These are phyloP conservation scores for Lytechinus pictus DNA, from an alignment of 35 echinoderm and acorn worm genomes.

Conservation along the genomic window DNA sequence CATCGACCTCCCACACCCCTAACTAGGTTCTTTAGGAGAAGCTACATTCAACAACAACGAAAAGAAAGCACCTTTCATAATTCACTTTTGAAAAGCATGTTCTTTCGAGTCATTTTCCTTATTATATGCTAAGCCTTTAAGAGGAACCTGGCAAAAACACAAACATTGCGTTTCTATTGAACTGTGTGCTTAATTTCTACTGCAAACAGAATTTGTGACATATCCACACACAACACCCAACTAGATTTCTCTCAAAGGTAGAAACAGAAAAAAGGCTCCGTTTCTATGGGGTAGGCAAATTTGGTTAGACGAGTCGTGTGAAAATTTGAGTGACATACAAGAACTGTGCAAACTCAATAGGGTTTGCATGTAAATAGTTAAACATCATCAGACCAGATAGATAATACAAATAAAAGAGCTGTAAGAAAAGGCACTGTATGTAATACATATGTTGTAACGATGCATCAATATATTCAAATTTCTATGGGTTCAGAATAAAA, in stretches of 20 bases:
- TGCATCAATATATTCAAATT: neutral
- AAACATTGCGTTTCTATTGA: neutral
- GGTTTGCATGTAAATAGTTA: neutral
- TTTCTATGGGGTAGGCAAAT: neutral
- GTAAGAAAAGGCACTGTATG: neutral
- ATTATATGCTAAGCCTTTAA: neutral
- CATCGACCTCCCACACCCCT: no score
- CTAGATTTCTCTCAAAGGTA: neutral
- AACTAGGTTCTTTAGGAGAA: no score
- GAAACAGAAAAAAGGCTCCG: neutral
- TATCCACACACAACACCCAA: neutral
- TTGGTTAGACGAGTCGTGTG: slow-evolving; percentile 1
- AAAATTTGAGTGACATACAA: neutral
- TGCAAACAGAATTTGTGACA: neutral
- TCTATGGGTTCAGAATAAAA: neutral
- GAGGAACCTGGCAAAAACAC: neutral
- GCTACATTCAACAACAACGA: no score
- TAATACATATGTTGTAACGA: neutral
- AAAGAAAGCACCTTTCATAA: no score
- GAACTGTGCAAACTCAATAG: neutral
- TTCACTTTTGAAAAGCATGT: neutral
- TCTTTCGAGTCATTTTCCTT: neutral
- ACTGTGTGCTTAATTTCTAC: neutral
- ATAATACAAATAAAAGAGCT: neutral
- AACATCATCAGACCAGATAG: neutral